Conservation (phyloP, 2,888 invertebrate genomes). For the Agonum fuliginosum region DNA sequence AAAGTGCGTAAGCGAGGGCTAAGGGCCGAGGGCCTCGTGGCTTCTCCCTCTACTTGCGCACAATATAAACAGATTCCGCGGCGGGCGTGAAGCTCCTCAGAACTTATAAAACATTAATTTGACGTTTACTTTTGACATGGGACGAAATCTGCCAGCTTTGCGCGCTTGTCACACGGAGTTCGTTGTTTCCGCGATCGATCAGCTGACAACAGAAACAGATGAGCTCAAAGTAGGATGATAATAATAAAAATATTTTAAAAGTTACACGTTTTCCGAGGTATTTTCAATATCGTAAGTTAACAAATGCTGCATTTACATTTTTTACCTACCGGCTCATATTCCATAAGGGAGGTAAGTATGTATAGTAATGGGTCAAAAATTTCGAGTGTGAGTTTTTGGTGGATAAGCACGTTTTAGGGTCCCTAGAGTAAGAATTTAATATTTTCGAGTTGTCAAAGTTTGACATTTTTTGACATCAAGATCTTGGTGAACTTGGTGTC, state of each 20-base stretch:
- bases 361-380: no score
- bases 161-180: background rate
- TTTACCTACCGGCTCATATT: no score
- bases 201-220: background rate
- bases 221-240: background rate
- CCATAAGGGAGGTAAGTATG: no score
- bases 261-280: no score
- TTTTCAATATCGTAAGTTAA: no score
- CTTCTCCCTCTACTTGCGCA: background rate
- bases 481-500: no score
- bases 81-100: background rate
- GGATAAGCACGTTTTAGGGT: no score
- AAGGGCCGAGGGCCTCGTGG: background rate
- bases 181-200: background rate
- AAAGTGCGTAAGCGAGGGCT: background rate
- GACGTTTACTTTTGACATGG: slow-evolving; percentile 21
- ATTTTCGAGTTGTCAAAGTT: no score
- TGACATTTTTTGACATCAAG: no score
- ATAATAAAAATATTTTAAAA: background rate
- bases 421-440: no score
- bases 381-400: no score
- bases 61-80: slow-evolving; percentile 2
- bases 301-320: no score
- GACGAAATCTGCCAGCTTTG: background rate
- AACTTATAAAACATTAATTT: slow-evolving; percentile 29